Percentiles rank a stretch among this genome's conserved stretches.
Evolutionary conservation across 2,888 invertebrate genomes (phyloP).

Genomic region (Dynastes tityus): DNA sequence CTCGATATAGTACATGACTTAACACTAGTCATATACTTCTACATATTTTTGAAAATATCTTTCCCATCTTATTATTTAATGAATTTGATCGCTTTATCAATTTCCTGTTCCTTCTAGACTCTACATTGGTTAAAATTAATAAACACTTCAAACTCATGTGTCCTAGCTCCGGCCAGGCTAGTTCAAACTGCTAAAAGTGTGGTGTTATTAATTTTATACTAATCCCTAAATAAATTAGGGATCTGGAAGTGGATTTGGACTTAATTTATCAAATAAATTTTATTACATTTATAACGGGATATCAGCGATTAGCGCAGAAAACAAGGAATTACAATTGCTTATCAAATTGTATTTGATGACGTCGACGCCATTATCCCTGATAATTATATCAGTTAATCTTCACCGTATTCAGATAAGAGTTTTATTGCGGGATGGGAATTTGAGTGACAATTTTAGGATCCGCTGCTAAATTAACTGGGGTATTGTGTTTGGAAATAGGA

Average conservation of each 20-base stretch:
- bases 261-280: conserved; percentile 17
- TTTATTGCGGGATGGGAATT: conserved; percentile 25
- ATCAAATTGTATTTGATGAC: conserved; percentile 38
- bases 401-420: conserved; percentile 2
- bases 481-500: background rate
- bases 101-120: too few species aligned
- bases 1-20: too few species aligned
- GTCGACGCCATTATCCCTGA: conserved; percentile 31
- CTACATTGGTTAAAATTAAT: too few species aligned
- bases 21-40: too few species aligned
- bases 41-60: too few species aligned
- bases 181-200: too few species aligned
- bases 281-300: conserved; percentile 18
- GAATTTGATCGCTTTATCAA: too few species aligned
- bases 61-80: too few species aligned
- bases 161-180: too few species aligned
- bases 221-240: too few species aligned
- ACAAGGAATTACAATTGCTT: conserved; percentile 31
- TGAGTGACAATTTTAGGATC: conserved; percentile 23
- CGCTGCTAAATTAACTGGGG: background rate
- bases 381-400: conserved; percentile 37
- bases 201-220: too few species aligned
- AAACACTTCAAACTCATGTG: too few species aligned
- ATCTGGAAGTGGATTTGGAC: background rate
- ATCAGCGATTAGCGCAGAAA: conserved; percentile 24